phyloP scores from a whole-genome alignment of 2,113 vertebrate genomes.

The Orientallactaga bullata region DNA sequence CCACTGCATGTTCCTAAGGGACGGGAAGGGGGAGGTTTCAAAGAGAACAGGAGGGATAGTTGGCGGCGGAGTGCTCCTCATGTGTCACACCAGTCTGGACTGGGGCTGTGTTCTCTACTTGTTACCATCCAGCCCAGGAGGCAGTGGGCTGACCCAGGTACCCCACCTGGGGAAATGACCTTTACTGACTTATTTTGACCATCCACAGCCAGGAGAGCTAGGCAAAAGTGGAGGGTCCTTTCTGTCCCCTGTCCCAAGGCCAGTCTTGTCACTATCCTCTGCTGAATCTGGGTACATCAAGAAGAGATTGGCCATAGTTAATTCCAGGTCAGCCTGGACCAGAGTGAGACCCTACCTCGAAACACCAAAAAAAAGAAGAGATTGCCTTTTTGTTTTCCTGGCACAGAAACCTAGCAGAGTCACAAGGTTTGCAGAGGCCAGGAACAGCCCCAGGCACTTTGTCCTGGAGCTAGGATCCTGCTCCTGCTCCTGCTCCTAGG shows the following conservation, averaged over 20 bases:
- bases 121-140: accelerated
- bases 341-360: too few relatives aligned
- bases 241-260: not conserved
- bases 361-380: too few relatives aligned
- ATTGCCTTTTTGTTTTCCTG: not conserved
- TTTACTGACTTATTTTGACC: not conserved
- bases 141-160: not conserved
- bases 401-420: not conserved
- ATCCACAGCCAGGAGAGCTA: not conserved
- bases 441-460: not conserved
- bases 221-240: not conserved
- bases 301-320: not conserved
- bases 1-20: accelerated
- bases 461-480: not conserved
- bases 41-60: not conserved
- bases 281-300: not conserved
- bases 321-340: too few relatives aligned
- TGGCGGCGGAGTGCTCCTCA: accelerated
- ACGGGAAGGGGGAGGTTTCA: too few relatives aligned
- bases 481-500: not conserved
- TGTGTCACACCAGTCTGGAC: not conserved
- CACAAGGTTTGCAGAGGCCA: accelerated
- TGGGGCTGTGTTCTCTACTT: too few relatives aligned
- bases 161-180: not conserved
- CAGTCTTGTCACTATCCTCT: not conserved